phyloP scores from a whole-genome alignment of 2,797 vertebrate genomes.

The Megaceryle alcyon region DNA sequence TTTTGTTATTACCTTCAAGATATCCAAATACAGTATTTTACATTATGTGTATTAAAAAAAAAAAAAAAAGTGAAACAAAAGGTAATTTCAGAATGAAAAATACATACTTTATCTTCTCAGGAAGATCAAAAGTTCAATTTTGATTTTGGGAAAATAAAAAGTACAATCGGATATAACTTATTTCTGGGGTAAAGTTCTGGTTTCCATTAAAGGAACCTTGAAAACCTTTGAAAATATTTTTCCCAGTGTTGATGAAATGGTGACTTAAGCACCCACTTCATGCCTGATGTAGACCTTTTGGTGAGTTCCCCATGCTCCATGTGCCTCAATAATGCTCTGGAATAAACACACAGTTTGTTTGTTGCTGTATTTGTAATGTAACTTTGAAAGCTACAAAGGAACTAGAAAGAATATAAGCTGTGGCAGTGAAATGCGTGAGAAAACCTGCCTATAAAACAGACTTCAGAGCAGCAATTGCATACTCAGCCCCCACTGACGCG shows the following conservation, averaged over 20 bases:
- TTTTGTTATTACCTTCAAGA: neutral
- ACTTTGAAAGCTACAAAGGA: neutral
- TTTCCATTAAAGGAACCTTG: neutral
- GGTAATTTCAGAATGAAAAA: neutral
- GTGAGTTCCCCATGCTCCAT: neutral
- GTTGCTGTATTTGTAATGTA: neutral
- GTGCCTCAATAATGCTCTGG: neutral
- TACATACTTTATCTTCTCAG: neutral
- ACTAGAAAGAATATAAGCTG: rapidly evolving
- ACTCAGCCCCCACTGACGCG: rapidly evolving
- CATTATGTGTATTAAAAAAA: neutral
- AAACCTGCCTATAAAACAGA: neutral
- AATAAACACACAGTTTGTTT: neutral
- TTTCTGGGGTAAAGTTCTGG: neutral
- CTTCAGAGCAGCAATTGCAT: neutral
- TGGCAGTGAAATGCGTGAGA: neutral
- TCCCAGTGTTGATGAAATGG: neutral
- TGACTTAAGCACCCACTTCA: neutral
- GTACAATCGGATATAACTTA: neutral
- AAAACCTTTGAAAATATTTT: neutral
- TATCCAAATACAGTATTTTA: neutral
- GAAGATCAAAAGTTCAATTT: neutral
- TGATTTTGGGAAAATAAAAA: neutral
- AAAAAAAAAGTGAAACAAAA: neutral
- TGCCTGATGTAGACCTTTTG: neutral